Base-by-base conservation (phyloP, 1,140 invertebrate genomes). In the Aphis gossypii region DNA sequence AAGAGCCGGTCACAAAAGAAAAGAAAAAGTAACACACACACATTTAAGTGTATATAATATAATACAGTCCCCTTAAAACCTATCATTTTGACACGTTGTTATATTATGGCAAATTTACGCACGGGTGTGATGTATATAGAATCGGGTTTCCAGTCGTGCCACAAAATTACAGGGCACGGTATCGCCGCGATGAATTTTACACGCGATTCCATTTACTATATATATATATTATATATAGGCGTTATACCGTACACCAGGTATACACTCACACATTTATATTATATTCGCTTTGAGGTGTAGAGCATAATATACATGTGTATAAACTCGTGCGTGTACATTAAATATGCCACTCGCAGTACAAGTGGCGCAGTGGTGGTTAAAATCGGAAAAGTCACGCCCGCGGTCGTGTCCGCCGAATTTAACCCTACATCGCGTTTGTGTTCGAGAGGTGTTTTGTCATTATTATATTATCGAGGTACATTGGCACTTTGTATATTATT, bases 41-140 rank as follows among this genome's bases (percentile, higher is more conserved):
- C 35, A 41, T 25, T 84, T 84, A 44, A 41, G 38, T 41, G 38
- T 23, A 35, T 87, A 87, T n/a, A 41, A 48, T 46, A 14, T 48
- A 20, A 83, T 38, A 41, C 83, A 0, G 83, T 89, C 11, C 90
- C n/a, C 91, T 83, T 48, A 51, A 68, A 93, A 84, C 92, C 92
- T 93, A 93, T 86, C 92, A 56, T 93, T 93, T 86, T 86, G 92
- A 93, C 92, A 93, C 92, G 92, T 93, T 93, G 92, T 93, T 93
- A 68, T 44, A 56, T 25, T 44, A 56, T 25, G 92, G 82, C 76
- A 86, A 93, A 86, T 84, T 83, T 83, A 92, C 68, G 84, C 41
- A 23, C 90, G 30, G 46, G 25, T 30, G 51, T 54, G 60, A 76
- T 56, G 25, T 46, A 25, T 86, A n/a, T 89, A 35, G 87, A 89